Conservation (phyloP, 1,140 invertebrate genomes). For the Ruditapes philippinarum region DNA sequence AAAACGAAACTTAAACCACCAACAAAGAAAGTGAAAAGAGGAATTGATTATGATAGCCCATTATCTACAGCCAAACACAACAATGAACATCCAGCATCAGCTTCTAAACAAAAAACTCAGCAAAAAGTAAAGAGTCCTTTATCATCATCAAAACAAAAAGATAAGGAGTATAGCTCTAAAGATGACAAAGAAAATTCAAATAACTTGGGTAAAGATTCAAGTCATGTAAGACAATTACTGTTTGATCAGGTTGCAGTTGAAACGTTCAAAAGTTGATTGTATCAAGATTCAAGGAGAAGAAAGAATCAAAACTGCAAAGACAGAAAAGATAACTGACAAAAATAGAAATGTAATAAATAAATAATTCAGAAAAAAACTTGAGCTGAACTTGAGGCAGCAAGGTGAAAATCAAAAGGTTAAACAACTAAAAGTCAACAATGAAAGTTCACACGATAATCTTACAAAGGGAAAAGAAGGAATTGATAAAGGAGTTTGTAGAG, state of each 20-base stretch:
- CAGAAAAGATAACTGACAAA: too few species aligned
- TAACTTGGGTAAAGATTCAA: not conserved
- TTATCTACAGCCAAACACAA: not conserved
- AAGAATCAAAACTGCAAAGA: not conserved
- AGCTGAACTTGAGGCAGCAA: too few species aligned
- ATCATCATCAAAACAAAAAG: not conserved
- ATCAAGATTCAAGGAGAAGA: not conserved
- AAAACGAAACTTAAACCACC: not conserved
- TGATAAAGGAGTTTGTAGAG: too few species aligned
- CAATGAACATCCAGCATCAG: not conserved
- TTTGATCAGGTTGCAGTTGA: not conserved
- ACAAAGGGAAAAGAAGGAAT: too few species aligned
- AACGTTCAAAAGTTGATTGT: not conserved
- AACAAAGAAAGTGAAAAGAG: slow-evolving; percentile 25
- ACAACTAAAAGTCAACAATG: too few species aligned
- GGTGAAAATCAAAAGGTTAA: too few species aligned
- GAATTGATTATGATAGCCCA: slow-evolving; percentile 37
- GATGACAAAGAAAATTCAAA: not conserved
- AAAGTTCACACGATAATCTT: too few species aligned
- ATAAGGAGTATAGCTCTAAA: not conserved
- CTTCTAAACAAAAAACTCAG: too few species aligned
- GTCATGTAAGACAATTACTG: not conserved
- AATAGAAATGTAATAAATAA: too few species aligned
- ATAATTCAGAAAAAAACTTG: too few species aligned
- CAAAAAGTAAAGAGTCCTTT: slow-evolving; percentile 18